Percentiles rank a stretch among this genome's conserved stretches.
These are phyloP conservation scores for Scolanthus callimorphus DNA, from an alignment of 92 coral and sea anemone species.

Conservation along the genomic window DNA sequence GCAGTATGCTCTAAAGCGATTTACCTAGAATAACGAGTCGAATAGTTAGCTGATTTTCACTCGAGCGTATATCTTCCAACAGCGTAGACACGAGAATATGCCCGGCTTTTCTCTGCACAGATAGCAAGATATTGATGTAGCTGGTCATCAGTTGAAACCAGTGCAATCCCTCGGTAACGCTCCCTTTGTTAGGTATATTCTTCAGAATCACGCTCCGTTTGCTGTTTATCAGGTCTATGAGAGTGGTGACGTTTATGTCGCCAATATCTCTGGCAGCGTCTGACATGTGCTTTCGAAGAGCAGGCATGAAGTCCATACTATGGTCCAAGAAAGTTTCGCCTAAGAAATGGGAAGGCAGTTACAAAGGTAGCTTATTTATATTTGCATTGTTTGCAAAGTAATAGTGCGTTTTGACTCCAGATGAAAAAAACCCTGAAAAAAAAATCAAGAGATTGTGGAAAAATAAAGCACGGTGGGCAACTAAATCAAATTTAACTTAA, in stretches of 20 bases:
- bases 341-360: too few species aligned
- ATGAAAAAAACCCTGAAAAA: too few species aligned
- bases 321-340: conserved; percentile 5
- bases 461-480: too few species aligned
- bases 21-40: conserved; percentile 15
- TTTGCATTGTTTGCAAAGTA: too few species aligned
- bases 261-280: not conserved
- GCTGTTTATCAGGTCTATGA: not conserved
- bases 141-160: conserved; percentile 60
- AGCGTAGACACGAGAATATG: conserved; percentile 6
- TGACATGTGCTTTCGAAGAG: not conserved
- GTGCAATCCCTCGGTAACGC: conserved; percentile 4
- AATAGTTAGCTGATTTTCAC: conserved; percentile 11
- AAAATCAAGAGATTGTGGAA: too few species aligned
- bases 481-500: too few species aligned
- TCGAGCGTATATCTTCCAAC: conserved; percentile 3
- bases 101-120: conserved; percentile 46
- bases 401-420: too few species aligned
- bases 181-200: conserved; percentile 15
- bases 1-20: too few species aligned
- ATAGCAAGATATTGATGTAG: conserved; percentile 45
- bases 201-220: conserved; percentile 33
- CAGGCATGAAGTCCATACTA: conserved; percentile 52
- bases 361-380: too few species aligned
- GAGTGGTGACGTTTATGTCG: not conserved